Percentiles rank a stretch among this genome's conserved stretches.
phyloP scores from a whole-genome alignment of 2,797 vertebrate species.

The Emys orbicularis region DNA sequence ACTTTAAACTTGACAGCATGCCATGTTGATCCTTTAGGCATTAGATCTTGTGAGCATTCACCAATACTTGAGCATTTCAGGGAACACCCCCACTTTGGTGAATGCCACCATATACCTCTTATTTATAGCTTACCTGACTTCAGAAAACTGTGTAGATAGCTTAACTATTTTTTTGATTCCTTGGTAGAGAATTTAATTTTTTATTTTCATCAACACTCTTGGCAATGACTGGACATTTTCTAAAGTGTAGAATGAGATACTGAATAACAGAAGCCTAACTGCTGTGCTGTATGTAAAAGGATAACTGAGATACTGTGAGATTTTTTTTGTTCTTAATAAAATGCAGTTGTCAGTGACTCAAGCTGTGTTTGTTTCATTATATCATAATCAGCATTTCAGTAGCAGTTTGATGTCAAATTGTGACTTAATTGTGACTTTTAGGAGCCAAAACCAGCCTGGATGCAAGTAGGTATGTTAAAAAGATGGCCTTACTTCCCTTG shows the following conservation, averaged over 20 bases:
- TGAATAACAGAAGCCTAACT: conserved; percentile 49
- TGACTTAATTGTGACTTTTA: background rate
- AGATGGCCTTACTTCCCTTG: background rate
- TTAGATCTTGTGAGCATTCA: conserved; percentile 46
- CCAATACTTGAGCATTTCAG: conserved; percentile 43
- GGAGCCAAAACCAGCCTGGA: background rate
- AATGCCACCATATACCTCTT: conserved; percentile 42
- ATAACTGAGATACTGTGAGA: conserved; percentile 37
- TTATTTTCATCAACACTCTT: conserved; percentile 40
- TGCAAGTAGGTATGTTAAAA: background rate
- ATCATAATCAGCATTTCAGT: background rate
- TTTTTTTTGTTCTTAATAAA: conserved; percentile 63
- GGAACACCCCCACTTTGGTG: conserved; percentile 29
- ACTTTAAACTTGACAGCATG: conserved; percentile 39
- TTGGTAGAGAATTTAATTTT: conserved; percentile 20
- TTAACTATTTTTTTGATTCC: conserved; percentile 41
- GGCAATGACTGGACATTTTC: conserved; percentile 9
- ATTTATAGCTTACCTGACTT: conserved; percentile 59
- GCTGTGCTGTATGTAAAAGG: conserved; percentile 52
- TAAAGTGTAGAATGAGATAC: background rate
- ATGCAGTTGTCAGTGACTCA: background rate
- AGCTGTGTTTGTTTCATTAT: conserved; percentile 1
- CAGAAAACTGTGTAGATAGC: background rate
- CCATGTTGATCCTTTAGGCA: background rate
- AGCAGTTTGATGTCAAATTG: background rate